Conservation (phyloP, 2,113 vertebrate genomes). For the Tringa solitaria region DNA sequence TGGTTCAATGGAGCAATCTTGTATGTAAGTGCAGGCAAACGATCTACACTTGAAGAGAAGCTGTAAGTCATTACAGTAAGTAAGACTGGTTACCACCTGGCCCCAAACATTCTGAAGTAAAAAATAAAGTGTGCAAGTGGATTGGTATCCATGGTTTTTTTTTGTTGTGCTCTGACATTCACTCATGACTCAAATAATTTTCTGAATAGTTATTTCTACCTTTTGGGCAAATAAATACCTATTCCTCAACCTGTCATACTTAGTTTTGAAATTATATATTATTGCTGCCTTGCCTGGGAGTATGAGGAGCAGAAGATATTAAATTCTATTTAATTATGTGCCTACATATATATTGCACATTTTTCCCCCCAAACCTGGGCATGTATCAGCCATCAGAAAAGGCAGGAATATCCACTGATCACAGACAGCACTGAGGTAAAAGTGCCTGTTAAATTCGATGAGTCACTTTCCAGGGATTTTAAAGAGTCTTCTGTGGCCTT, state of each 20-base stretch:
- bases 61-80: neutral
- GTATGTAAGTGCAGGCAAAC: neutral
- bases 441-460: neutral
- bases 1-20: neutral
- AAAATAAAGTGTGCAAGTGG: neutral
- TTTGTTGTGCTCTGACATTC: neutral
- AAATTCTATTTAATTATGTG: conserved; percentile 37
- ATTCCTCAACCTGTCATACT: neutral
- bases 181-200: neutral
- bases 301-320: neutral
- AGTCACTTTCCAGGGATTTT: neutral
- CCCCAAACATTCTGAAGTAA: neutral
- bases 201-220: neutral
- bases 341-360: neutral
- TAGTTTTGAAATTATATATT: neutral
- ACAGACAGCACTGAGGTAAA: neutral
- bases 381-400: neutral
- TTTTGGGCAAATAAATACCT: neutral
- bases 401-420: neutral
- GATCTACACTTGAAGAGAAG: neutral
- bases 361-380: neutral
- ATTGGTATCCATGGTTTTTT: neutral
- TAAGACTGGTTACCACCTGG: neutral
- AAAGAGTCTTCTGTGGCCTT: neutral
- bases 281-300: neutral